These are phyloP conservation scores for Sorex fumeus DNA, from an alignment of 2,113 vertebrate genomes.

Conservation along the genomic window DNA sequence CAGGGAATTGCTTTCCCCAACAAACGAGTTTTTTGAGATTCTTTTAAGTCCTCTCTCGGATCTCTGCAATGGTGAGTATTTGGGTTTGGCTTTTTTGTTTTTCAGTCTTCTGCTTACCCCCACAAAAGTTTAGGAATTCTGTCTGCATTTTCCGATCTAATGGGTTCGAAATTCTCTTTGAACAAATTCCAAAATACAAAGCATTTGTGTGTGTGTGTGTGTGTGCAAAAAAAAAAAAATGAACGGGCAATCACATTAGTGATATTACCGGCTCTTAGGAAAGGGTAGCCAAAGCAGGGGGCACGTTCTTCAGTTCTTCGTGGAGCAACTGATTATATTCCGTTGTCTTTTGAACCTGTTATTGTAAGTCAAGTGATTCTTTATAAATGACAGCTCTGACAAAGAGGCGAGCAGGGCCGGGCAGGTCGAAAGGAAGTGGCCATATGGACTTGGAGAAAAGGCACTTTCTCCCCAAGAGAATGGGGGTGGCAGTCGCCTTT, in stretches of 20 bases:
- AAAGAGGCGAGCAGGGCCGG: conserved; percentile 96
- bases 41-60: conserved; percentile 73
- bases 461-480: conserved; percentile 94
- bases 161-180: conserved; percentile 94
- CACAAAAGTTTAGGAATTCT: conserved; percentile 94
- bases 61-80: conserved; percentile 78
- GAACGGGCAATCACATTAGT: conserved; percentile 97
- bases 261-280: conserved; percentile 97
- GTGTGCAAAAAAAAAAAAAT: conserved; percentile 89
- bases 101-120: conserved; percentile 89
- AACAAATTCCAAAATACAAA: conserved; percentile 94
- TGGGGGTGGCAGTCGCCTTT: conserved; percentile 88
- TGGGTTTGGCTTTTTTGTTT: not conserved
- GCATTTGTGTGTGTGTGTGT: conserved; percentile 70
- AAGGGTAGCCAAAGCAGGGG: conserved; percentile 96
- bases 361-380: conserved; percentile 99
- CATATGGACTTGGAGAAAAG: conserved; percentile 97
- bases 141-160: conserved; percentile 92
- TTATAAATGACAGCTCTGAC: conserved; percentile 98
- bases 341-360: conserved; percentile 98
- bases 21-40: conserved; percentile 74
- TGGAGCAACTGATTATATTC: conserved; percentile 97
- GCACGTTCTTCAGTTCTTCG: conserved; percentile 97
- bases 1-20: conserved; percentile 54
- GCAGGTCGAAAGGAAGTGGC: conserved; percentile 98